A percentile compares a stretch with the other conserved stretches of the same genome.
Evolutionary conservation across 2,888 invertebrate genomes (phyloP).

Genomic region (Hirtodrosophila duncani): DNA sequence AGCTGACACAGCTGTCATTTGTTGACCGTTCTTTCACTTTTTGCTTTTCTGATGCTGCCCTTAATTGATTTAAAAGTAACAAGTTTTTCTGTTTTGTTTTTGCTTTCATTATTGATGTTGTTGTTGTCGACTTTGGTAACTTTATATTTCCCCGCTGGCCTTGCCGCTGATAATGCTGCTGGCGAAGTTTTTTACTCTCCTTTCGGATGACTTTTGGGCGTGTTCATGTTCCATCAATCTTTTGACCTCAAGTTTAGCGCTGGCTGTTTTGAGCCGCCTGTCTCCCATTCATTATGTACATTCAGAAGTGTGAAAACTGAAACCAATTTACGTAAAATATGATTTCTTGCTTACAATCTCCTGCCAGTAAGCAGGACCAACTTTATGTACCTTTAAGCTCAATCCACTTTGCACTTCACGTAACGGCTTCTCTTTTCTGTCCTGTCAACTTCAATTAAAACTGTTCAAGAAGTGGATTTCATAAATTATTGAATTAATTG

Average conservation of each 20-base stretch:
- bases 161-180: constrained; percentile 15
- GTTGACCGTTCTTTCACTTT: constrained; percentile 49
- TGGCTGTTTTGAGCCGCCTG: constrained; percentile 22
- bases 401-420: too few relatives aligned
- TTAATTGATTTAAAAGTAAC: constrained; percentile 43
- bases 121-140: too few relatives aligned
- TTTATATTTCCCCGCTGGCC: constrained; percentile 31
- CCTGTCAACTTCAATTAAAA: too few relatives aligned
- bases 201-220: constrained; percentile 20
- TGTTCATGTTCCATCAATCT: constrained; percentile 51
- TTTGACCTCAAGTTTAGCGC: constrained; percentile 34
- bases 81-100: constrained; percentile 22
- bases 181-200: constrained; percentile 18
- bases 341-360: constrained; percentile 26
- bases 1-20: constrained; percentile 37
- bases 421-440: too few relatives aligned
- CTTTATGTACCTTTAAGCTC: too few relatives aligned
- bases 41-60: constrained; percentile 12
- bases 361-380: too few relatives aligned
- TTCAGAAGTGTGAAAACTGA: constrained; percentile 45
- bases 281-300: constrained; percentile 1
- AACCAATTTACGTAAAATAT: constrained; percentile 47
- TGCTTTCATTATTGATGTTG: constrained; percentile 25
- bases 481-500: too few relatives aligned
- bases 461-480: too few relatives aligned